These are phyloP conservation scores for Galerucella nymphaeae DNA, from an alignment of 2,888 invertebrate genomes.

Conservation along the genomic window DNA sequence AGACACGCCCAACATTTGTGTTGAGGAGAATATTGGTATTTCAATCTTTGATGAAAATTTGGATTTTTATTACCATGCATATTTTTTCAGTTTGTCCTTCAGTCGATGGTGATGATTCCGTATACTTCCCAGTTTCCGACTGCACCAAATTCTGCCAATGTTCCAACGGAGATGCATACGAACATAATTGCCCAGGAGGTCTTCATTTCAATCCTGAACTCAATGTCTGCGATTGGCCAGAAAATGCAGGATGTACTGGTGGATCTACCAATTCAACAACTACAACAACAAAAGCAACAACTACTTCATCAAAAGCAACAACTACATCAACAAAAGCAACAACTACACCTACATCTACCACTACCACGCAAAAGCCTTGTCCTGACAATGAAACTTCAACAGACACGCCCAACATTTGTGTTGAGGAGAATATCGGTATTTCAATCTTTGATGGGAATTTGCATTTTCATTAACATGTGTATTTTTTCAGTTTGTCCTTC, in stretches of 20 bases:
- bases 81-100: conserved; percentile 28
- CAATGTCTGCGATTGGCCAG: conserved; percentile 38
- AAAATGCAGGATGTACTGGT: conserved; percentile 30
- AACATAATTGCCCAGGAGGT: conserved; percentile 39
- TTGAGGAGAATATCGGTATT: background rate
- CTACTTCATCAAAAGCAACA: background rate
- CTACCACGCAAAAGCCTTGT: background rate
- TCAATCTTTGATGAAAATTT: background rate
- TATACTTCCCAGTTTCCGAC: conserved; percentile 32
- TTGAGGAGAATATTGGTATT: conserved; percentile 2
- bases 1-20: background rate
- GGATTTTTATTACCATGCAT: background rate
- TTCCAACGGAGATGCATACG: conserved; percentile 36
- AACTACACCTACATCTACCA: background rate
- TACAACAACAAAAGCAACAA: background rate
- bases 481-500: conserved; percentile 31
- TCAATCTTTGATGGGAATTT: background rate
- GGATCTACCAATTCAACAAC: background rate
- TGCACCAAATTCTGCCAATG: conserved; percentile 42
- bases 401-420: background rate
- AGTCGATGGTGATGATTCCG: conserved; percentile 34
- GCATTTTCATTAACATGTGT: background rate
- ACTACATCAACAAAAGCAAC: too few relatives aligned
- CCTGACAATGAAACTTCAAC: background rate
- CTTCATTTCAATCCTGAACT: conserved; percentile 40